Conservation (phyloP, 1,140 invertebrate genomes). For the Aphaenogaster floridana region DNA sequence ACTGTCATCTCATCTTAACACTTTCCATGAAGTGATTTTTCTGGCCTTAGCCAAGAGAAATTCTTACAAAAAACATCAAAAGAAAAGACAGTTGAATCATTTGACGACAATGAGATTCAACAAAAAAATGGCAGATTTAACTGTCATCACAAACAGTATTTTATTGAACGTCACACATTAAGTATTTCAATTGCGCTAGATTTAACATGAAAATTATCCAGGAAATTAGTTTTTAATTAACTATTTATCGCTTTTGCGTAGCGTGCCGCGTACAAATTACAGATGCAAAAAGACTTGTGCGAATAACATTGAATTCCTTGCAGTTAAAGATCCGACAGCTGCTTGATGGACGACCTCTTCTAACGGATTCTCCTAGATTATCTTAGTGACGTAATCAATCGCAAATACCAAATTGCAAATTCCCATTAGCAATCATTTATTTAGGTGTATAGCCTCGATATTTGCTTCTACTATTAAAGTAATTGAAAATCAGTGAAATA, state of each 20-base stretch:
- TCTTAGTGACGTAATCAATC: conserved; percentile 45
- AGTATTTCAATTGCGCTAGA: background rate
- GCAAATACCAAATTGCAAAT: conserved; percentile 35
- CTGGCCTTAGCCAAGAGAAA: background rate
- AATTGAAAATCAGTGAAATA: conserved; percentile 13
- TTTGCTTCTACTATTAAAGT: conserved; percentile 15
- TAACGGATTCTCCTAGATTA: conserved; percentile 30
- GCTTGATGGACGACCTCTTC: conserved; percentile 49
- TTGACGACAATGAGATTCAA: background rate
- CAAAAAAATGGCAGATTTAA: background rate
- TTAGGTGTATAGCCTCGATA: background rate
- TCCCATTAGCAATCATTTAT: conserved; percentile 34
- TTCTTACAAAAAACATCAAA: background rate
- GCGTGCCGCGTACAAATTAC: conserved; percentile 29
- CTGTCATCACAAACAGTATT: background rate
- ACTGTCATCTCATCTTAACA: background rate
- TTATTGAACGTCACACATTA: background rate
- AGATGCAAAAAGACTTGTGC: conserved; percentile 30
- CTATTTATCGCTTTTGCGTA: conserved; percentile 51
- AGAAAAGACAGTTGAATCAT: background rate
- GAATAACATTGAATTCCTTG: conserved; percentile 53
- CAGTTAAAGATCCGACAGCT: conserved; percentile 43
- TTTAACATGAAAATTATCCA: conserved; percentile 22
- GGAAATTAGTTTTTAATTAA: conserved; percentile 64
- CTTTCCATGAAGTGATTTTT: background rate